Base-by-base conservation (phyloP, 1,140 invertebrate species). In the Caenorhabditis latens region DNA sequence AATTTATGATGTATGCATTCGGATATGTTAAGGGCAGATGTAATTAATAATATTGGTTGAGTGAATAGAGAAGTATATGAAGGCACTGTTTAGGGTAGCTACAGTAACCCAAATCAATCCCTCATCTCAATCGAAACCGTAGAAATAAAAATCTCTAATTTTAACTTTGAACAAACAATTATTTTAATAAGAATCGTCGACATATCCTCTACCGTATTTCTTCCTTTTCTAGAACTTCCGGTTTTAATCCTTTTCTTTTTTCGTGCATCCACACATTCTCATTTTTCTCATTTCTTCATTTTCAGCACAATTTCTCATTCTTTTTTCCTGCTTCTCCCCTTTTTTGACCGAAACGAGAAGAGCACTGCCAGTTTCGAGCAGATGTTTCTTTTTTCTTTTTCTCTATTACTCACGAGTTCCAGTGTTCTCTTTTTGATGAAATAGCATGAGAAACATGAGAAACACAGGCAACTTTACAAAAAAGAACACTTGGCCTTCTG, bases 401-500 rank as follows among this genome's bases (percentile, higher is more conserved):
- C 65, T 43, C 24, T 63, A 63, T 24, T 63, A 19, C 65, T 63
- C 61, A 63, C 14, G 61, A 63, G 61, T 40, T 63, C 61, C 40
- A 32, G 24, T 63, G 24, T 32, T 63, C 61, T 63, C 24, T 32
- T 63, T 40, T 9, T 32, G 13, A 19, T 19, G 40, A 71, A 19
- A 71, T 19, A 71, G 21, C 8, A 71, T 16, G 4, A 4, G 21
- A n/a, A 71, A 46, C 11, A 43, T n/a, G 42, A 14, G 24, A 21
- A 58, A 71, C 65, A n/a, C 42, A 71, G 65, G 19, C 19, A 46
- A 46, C 13, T 46, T 46, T n/a, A 71, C 65, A 46, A 71, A 71
- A 71, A 71, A 71, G 65, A 71, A 71, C 65, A 71, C 65, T 71
- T 71, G 65, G 65, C 65, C 65, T 71, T 71, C 65, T 71, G 65